Base-by-base conservation (phyloP, 2,888 invertebrate species). In the Hofmannophila pseudospretella region DNA sequence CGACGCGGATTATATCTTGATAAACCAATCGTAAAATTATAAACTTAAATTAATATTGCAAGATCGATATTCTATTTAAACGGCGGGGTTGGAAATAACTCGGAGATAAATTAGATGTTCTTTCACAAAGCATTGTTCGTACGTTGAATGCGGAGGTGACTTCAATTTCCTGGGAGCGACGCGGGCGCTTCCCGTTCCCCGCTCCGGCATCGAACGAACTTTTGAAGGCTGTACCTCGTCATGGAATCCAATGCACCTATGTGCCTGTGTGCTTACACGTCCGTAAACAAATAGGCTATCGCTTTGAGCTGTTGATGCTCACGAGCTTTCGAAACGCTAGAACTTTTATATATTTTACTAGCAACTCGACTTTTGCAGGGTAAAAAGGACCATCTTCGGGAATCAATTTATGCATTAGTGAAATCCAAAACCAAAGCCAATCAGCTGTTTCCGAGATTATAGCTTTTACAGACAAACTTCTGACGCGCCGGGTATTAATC, bases 1-100 rank as follows among this genome's bases (percentile, higher is more conserved):
- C 36, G 39, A 42, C 45, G 39, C 37, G 38, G 39, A 42, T 42
- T 40, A 41, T 40, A 12, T 34, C 12, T 25, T 30, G 7, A 34
- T 26, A 13, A 30, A 20, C 8, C 37, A 38, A 11, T 29, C 34
- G 29, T 29, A 34, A 38, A 38, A 38, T 38, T 30, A 30, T 11
- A 16, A 38, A 34, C 38, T 38, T 38, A 25, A 37, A 37, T 37
- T 26, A 33, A 35, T 30, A 35, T 35, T 29, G 7, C 58, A 49
- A 44, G 73, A 72, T 84, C 82, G 73, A 84, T 82, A 82, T 79
- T 82, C 77, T 81, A 82, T 84, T 84, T 79, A 75, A 77, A 80
- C 70, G 61, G 58, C 58, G 46, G 43, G 43, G 61, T 67, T 66
- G 61, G 65, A 73, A 79, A 75, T 72, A 72, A 78, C 64, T 71